Evolutionary conservation across 2,113 vertebrate species (phyloP), one percentile per base, ranked within the genome.

Genomic region (Trachemys scripta): DNA sequence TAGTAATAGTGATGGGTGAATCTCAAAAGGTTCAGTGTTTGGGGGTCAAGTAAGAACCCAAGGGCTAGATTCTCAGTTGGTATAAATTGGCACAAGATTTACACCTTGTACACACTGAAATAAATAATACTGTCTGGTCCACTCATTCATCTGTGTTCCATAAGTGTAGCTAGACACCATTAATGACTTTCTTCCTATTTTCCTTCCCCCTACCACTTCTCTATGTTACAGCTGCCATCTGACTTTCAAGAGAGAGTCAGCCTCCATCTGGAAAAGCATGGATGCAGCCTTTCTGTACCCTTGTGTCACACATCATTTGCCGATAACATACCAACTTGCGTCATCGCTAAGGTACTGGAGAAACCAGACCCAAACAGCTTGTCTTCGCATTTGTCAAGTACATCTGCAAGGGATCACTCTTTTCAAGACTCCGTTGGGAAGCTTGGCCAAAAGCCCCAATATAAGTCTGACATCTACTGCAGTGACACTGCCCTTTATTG

Each of bases 401-500:
- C 99, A 0, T 98, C 98, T 0, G 94, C 97, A 2, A 98, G 98
- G 17, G 98, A 98, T 83, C 96, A 98, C 90, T 96, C 87, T 83
- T 98, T 98, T 87, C 94, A 98, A 59, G 99, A 98, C 38, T 98
- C 98, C 19, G 90, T 94, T 0, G 99, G 99, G 86, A 99, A 99
- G 92, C 96, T 98, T 0, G 98, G 98, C 79, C 98, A 98, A 4
- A 98, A 98, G 8, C 84, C 98, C n/a, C 97, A 98, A 1, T 99
- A 99, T 91, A 99, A 99, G 96, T 98, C 98, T 0, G 99, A 99
- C 93, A 96, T 99, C 92, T 99, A 99, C 98, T 99, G 99, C 98
- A 99, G 99, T 0, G 99, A 99, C 95, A 99, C 99, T 0, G 99
- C 99, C 3, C 99, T 99, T 69, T 99, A 99, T 96, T 99, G 99